A percentile compares a stretch with the other conserved stretches of the same genome.
These are phyloP conservation scores for Volucella inflata DNA, from an alignment of 2,888 invertebrate genomes.

Conservation along the genomic window DNA sequence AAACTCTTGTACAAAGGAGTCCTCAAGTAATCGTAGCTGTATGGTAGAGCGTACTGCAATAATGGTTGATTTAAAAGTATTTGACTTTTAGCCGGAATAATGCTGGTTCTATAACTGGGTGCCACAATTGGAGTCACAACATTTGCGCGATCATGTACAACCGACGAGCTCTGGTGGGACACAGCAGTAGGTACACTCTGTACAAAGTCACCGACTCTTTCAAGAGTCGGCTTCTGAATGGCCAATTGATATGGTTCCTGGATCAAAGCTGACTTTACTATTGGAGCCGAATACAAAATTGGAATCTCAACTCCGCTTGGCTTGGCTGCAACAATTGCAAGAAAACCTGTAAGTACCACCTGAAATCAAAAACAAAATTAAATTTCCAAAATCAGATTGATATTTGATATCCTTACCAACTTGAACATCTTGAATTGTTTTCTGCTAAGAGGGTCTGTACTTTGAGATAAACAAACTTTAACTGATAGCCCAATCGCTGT, in stretches of 20 bases:
- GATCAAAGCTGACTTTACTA: constrained; percentile 37
- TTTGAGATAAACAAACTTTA: constrained; percentile 61
- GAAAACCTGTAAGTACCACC: constrained; percentile 74
- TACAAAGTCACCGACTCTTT: constrained; percentile 68
- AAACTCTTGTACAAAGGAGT: constrained; percentile 60
- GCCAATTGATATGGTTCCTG: constrained; percentile 69
- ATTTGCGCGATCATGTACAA: constrained; percentile 83
- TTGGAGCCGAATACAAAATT: constrained; percentile 45
- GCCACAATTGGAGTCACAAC: constrained; percentile 76
- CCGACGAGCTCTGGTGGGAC: constrained; percentile 84
- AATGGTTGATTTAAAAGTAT: constrained; percentile 50
- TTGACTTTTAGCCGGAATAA: constrained; percentile 55
- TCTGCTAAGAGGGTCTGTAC: constrained; percentile 69
- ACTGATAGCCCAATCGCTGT: constrained; percentile 47
- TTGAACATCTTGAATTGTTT: constrained; percentile 56
- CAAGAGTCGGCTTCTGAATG: constrained; percentile 75
- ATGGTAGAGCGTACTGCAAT: constrained; percentile 59
- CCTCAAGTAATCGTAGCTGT: constrained; percentile 59
- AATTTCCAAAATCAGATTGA: background rate
- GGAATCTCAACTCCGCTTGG: constrained; percentile 39
- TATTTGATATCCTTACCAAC: constrained; percentile 48
- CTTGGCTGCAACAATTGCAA: constrained; percentile 70
- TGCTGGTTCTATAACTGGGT: constrained; percentile 69
- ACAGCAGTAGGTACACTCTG: constrained; percentile 79
- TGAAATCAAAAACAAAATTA: background rate